phyloP scores from a whole-genome alignment of 2,113 vertebrate genomes.

The Prionailurus viverrinus region DNA sequence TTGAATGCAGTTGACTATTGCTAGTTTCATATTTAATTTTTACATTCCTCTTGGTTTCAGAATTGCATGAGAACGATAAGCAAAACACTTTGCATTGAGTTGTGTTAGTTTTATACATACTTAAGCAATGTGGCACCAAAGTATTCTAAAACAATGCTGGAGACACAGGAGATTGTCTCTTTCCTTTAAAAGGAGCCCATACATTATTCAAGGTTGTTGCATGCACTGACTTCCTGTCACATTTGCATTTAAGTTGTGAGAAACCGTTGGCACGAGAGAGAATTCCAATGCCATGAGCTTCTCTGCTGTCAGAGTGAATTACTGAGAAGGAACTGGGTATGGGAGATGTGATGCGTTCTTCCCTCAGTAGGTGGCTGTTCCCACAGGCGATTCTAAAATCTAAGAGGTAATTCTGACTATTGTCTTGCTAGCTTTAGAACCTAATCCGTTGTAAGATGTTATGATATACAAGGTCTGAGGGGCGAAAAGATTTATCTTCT shows the following conservation, averaged over 20 bases:
- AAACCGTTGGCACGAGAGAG: background rate
- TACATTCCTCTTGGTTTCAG: background rate
- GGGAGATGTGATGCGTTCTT: background rate
- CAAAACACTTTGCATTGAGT: background rate
- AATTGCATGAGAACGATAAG: background rate
- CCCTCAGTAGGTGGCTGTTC: background rate
- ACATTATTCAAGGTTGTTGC: conserved; percentile 42
- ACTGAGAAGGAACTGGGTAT: background rate
- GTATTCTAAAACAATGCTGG: background rate
- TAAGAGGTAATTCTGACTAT: background rate
- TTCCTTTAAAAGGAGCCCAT: background rate
- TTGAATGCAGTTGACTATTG: background rate
- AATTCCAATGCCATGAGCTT: background rate
- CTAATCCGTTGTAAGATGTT: background rate
- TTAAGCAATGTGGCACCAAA: background rate
- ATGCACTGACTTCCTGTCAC: background rate
- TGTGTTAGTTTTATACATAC: background rate
- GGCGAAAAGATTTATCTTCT: background rate
- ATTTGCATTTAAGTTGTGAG: conserved; percentile 1
- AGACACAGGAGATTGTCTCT: background rate
- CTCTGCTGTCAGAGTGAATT: background rate
- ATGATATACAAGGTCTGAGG: background rate
- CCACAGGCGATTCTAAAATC: background rate
- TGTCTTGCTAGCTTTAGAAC: conserved; percentile 23
- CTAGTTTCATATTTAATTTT: conserved; percentile 5